Evolutionary conservation across 2,113 vertebrate species (phyloP).

Genomic region (Calonectris borealis): DNA sequence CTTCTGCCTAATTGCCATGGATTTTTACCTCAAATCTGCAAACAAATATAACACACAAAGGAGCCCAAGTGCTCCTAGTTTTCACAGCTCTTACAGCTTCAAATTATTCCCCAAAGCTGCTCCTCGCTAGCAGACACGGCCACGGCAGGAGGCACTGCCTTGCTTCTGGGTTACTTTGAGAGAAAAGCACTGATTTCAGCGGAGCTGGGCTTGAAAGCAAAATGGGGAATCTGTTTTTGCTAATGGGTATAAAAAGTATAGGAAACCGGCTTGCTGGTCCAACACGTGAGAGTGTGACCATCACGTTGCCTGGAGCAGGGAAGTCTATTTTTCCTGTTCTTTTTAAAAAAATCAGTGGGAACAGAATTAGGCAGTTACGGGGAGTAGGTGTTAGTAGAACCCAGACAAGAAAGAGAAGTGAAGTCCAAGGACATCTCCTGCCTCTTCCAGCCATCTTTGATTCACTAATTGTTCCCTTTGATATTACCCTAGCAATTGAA

Average conservation of each 20-base stretch:
- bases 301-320: rapidly evolving
- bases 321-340: neutral
- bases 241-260: neutral
- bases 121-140: rapidly evolving
- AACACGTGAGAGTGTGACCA: neutral
- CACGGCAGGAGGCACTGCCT: neutral
- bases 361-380: neutral
- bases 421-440: neutral
- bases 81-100: neutral
- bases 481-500: neutral
- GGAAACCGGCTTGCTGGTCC: neutral
- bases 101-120: neutral
- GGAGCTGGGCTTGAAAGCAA: neutral
- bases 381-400: neutral
- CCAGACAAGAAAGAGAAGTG: neutral
- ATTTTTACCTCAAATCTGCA: neutral
- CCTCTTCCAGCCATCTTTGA: neutral
- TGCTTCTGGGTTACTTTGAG: neutral
- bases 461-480: neutral
- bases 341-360: neutral
- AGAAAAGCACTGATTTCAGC: neutral
- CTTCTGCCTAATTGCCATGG: neutral
- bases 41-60: neutral
- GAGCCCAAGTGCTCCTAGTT: neutral
- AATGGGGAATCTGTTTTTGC: neutral